Conservation (phyloP, 2,113 vertebrate genomes). For the Oncorhynchus gorbuscha region DNA sequence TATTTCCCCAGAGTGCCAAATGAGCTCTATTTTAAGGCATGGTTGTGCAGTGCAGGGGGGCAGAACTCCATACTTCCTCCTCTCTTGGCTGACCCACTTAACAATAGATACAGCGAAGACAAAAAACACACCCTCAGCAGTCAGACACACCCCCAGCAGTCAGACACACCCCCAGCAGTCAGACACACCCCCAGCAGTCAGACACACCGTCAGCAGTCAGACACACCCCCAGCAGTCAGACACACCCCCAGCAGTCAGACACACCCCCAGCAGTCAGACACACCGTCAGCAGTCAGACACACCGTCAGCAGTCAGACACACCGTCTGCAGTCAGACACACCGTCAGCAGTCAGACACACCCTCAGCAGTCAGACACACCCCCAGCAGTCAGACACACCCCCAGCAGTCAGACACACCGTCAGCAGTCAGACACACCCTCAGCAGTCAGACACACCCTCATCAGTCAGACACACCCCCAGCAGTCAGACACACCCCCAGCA, state of each 20-base stretch:
- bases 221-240: no score
- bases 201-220: no score
- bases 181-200: not conserved
- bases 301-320: slow-evolving; percentile 35
- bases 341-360: slow-evolving; percentile 36
- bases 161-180: not conserved
- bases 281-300: slow-evolving; percentile 34
- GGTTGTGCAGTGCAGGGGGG: slow-evolving; percentile 3
- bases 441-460: no score
- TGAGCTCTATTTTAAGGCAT: slow-evolving; percentile 19
- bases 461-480: no score
- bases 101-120: slow-evolving; percentile 30
- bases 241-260: no score
- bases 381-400: slow-evolving; percentile 36
- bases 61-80: not conserved
- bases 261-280: not conserved
- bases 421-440: no score
- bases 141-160: slow-evolving; percentile 35
- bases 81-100: slow-evolving; percentile 43
- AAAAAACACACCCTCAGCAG: slow-evolving; percentile 45
- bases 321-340: slow-evolving; percentile 34
- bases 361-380: slow-evolving; percentile 36
- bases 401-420: slow-evolving; percentile 21
- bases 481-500: no score
- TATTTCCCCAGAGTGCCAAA: slow-evolving; percentile 21